Evolutionary conservation across 2,113 vertebrate species (phyloP).

Genomic region (Cathartes aura): DNA sequence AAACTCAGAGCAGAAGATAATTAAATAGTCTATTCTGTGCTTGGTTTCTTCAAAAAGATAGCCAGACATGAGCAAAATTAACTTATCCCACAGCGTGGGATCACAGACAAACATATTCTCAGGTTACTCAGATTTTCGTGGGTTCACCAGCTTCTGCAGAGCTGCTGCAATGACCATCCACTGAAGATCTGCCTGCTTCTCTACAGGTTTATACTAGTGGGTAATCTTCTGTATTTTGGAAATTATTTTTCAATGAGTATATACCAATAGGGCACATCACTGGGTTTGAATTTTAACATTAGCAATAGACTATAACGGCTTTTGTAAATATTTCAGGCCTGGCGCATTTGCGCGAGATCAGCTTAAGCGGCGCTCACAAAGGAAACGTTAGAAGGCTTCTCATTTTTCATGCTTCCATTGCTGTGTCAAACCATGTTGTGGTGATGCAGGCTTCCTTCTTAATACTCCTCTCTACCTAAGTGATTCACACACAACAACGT

Average conservation of each 20-base stretch:
- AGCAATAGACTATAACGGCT: fast-evolving
- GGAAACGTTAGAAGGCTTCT: background rate
- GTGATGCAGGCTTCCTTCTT: background rate
- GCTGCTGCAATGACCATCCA: fast-evolving
- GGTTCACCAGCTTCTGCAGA: background rate
- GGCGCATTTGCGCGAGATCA: fast-evolving
- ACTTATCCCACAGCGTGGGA: fast-evolving
- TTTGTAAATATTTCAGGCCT: background rate
- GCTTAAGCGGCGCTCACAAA: background rate
- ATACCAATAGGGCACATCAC: no score
- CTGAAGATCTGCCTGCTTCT: background rate
- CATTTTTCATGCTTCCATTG: background rate
- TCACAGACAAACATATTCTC: background rate
- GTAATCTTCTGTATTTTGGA: no score
- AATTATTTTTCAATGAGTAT: background rate
- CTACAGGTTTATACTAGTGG: fast-evolving
- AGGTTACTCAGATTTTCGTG: no score
- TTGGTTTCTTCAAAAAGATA: background rate
- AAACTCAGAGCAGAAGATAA: background rate
- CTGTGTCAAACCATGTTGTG: background rate
- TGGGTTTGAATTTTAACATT: background rate
- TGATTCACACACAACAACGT: background rate
- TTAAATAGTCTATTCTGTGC: fast-evolving
- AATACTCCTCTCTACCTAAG: background rate
- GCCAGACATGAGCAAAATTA: background rate